These are phyloP conservation scores for Lochmaea crataegi DNA, from an alignment of 2,888 invertebrate genomes.

Conservation along the genomic window DNA sequence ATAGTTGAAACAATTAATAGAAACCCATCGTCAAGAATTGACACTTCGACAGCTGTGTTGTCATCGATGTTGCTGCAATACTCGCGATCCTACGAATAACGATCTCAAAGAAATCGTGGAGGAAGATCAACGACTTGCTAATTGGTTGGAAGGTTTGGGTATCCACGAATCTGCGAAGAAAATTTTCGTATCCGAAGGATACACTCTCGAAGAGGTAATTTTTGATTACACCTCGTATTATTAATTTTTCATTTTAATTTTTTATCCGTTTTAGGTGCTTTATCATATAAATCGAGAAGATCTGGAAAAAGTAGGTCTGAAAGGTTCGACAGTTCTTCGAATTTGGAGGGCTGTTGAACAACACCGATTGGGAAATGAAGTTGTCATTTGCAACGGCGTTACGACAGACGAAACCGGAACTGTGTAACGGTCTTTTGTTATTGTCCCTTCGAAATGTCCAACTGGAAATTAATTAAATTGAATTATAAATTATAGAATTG, in stretches of 20 bases:
- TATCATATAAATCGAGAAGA: constrained; percentile 85
- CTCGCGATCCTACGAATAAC: constrained; percentile 20
- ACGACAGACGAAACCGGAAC: constrained; percentile 49
- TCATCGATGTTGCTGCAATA: constrained; percentile 35
- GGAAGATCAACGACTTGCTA: constrained; percentile 71
- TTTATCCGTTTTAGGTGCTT: constrained; percentile 66
- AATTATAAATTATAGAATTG: constrained; percentile 1
- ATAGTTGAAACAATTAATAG: constrained; percentile 57
- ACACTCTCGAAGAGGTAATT: constrained; percentile 75
- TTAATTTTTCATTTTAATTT: constrained; percentile 60
- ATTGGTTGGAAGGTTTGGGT: constrained; percentile 79
- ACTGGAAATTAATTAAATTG: not conserved
- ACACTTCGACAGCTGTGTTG: constrained; percentile 47
- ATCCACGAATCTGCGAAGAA: constrained; percentile 76
- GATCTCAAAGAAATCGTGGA: constrained; percentile 57
- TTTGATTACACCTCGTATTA: too few species aligned
- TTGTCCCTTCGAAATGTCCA: not conserved
- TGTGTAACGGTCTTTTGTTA: constrained; percentile 27
- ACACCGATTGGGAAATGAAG: constrained; percentile 64
- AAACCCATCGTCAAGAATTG: constrained; percentile 54
- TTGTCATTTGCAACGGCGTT: constrained; percentile 49
- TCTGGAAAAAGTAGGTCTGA: constrained; percentile 80
- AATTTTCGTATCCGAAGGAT: constrained; percentile 80
- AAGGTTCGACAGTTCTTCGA: constrained; percentile 85
- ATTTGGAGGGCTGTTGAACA: constrained; percentile 86